Percentiles rank a stretch among this genome's conserved stretches.
Conservation (phyloP, 2,888 invertebrate genomes). For the Eristalinus aeneus region DNA sequence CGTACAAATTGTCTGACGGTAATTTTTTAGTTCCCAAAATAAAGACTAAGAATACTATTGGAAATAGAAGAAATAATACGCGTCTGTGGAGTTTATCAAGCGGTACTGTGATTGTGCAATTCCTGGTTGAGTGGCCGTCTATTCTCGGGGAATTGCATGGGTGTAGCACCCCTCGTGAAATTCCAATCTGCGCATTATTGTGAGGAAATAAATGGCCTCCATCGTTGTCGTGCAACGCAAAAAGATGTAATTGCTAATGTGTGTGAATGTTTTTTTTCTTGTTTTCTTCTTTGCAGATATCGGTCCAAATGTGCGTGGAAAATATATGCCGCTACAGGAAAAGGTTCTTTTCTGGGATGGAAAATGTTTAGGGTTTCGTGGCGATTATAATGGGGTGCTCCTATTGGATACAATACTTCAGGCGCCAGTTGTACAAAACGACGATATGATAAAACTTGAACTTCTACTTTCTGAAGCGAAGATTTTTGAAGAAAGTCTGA, state of each 20-base stretch:
- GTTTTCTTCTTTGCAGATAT: constrained; percentile 82
- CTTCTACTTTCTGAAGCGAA: constrained; percentile 93
- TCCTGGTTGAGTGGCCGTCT: neutral
- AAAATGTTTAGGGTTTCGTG: constrained; percentile 90
- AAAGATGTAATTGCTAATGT: constrained; percentile 18
- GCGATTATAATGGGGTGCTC: constrained; percentile 95
- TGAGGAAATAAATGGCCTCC: constrained; percentile 52
- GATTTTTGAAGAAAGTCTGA: constrained; percentile 90
- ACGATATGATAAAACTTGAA: constrained; percentile 91
- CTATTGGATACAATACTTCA: constrained; percentile 94
- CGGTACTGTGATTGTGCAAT: constrained; percentile 1
- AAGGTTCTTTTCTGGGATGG: constrained; percentile 92
- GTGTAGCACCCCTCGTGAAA: constrained; percentile 40
- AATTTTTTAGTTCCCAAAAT: constrained; percentile 5
- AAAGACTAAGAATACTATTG: neutral
- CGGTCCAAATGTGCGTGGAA: constrained; percentile 85
- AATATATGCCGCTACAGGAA: constrained; percentile 89
- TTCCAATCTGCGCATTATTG: constrained; percentile 63
- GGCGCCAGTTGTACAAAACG: constrained; percentile 88
- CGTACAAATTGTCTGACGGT: constrained; percentile 88
- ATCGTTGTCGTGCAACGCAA: constrained; percentile 39
- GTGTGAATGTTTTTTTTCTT: constrained; percentile 73
- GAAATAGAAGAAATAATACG: constrained; percentile 12
- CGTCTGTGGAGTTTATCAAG: constrained; percentile 1
- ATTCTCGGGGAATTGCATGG: constrained; percentile 14